Evolutionary conservation across 2,888 invertebrate species (phyloP).

Genomic region (Clepsis dumicolana): DNA sequence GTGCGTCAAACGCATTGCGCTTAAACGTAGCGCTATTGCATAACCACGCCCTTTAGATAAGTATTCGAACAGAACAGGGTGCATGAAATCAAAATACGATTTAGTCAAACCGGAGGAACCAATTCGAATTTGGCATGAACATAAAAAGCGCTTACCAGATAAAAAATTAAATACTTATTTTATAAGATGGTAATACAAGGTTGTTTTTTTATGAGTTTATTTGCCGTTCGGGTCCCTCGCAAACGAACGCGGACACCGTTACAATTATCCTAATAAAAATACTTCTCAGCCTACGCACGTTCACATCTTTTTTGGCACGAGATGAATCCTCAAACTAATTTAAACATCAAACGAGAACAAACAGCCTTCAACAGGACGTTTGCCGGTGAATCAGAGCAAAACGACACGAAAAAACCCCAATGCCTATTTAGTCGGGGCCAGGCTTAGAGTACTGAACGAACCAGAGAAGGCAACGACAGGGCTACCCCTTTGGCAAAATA

Average conservation of each 20-base stretch:
- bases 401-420: conserved; percentile 33
- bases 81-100: no score
- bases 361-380: conserved; percentile 14
- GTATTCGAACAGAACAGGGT: no score
- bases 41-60: no score
- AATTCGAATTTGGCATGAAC: no score
- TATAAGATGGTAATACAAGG: no score
- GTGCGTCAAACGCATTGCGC: no score
- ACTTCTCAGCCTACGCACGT: background rate
- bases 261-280: background rate
- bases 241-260: background rate
- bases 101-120: no score
- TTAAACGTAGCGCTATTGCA: no score
- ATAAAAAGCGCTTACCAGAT: no score
- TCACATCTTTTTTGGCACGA: conserved; percentile 2
- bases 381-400: conserved; percentile 17
- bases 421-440: conserved; percentile 29
- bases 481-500: background rate
- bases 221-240: background rate
- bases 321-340: conserved; percentile 15
- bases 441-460: background rate
- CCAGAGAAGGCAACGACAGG: background rate
- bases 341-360: conserved; percentile 30
- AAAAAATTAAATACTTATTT: no score
- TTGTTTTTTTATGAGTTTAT: no score